Base-by-base conservation (phyloP, 2,113 vertebrate species). In the Melanerpes formicivorus region DNA sequence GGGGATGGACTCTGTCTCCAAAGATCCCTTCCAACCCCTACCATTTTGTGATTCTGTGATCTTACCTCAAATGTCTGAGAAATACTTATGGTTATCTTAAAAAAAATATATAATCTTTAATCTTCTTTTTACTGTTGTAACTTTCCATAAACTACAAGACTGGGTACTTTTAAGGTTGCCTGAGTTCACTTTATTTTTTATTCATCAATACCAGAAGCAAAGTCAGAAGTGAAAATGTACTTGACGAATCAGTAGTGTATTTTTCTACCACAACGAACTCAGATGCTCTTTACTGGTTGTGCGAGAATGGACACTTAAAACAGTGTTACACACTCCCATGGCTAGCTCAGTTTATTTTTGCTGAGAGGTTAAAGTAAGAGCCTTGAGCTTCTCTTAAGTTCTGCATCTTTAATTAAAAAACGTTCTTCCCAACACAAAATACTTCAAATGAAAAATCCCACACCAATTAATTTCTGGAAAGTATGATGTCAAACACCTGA, bases 81-180 rank as follows among this genome's bases (percentile, higher is more conserved):
- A 90, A 79, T 29, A 70, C 10, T 74, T 66, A 12, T 42, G 5
- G n/a, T 19, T 69, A 65, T 77, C 7, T 58, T 34, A 26, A 46
- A 0, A 67, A 5, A 59, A 55, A 16, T 14, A n/a, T 11, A 44
- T 44, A 15, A 14, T 46, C 32, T 73, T 3, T 0, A 7, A 70
- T 25, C 10, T 26, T 25, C 10, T 26, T 48, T 58, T 27, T 40
- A 34, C 14, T 37, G 44, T 5, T 44, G 11, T 62, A 79, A 34
- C 40, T 44, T 69, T 30, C 34, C 21, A 12, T 46, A 50, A 75
- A 27, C 14, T 40, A 71, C 18, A 81, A 22, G 65, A 34, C 1
- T 15, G 2, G 29, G 72, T 75, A 75, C 26, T 64, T 0, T 0
- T 13, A 71, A 60, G 10, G 48, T 48, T 32, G 78, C 3, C 7